A percentile compares a stretch with the other conserved stretches of the same genome.
Conservation (phyloP, 2,113 vertebrate genomes). For the Hipposideros armiger region DNA sequence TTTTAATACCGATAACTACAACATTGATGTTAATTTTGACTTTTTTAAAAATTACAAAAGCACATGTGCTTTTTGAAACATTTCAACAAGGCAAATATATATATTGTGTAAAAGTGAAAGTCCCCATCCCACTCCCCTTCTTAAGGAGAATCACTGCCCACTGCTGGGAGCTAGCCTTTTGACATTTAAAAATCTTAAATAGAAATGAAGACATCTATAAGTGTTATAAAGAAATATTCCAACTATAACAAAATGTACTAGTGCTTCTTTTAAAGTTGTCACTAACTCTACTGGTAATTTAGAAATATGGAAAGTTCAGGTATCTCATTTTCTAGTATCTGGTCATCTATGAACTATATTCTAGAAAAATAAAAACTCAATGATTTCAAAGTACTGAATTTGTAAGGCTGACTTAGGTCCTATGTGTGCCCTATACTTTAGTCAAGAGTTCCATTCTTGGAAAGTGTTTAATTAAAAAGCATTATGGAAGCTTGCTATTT, state of each 20-base stretch:
- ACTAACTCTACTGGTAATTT: constrained; percentile 14
- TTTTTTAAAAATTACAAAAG: constrained; percentile 44
- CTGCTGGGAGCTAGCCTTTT: neutral
- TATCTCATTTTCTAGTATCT: neutral
- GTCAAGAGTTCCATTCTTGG: neutral
- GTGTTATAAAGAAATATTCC: constrained; percentile 39
- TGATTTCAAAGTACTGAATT: constrained; percentile 37
- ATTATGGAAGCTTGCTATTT: constrained; percentile 36
- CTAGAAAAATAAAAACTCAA: constrained; percentile 49
- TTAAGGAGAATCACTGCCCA: neutral
- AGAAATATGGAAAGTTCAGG: constrained; percentile 37
- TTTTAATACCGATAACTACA: constrained; percentile 29
- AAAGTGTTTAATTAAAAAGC: constrained; percentile 54
- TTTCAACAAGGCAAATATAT: constrained; percentile 43
- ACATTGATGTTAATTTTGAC: neutral
- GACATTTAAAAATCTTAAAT: neutral
- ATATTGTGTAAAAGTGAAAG: neutral
- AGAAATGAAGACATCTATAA: constrained; percentile 39
- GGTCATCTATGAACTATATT: neutral
- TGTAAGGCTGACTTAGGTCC: neutral
- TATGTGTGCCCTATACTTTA: neutral
- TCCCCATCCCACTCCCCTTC: neutral
- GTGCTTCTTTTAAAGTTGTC: constrained; percentile 19
- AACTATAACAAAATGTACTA: constrained; percentile 15
- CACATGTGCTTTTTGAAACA: constrained; percentile 42